Evolutionary conservation across 2,888 invertebrate genomes (phyloP).

Genomic region (Smittia aterrima): DNA sequence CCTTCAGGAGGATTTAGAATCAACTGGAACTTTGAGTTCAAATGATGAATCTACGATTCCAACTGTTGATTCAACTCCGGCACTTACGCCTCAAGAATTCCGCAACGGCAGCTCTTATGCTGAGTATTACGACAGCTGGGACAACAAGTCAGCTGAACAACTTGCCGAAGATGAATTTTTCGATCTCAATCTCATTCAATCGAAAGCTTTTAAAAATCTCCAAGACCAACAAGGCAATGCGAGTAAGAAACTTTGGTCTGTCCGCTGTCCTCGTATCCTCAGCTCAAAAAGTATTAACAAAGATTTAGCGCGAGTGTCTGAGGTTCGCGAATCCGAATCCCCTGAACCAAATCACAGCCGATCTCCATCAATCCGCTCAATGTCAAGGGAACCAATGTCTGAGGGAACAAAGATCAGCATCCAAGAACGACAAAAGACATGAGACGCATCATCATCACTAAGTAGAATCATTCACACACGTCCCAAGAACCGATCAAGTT

Average conservation of each 20-base stretch:
- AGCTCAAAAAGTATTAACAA: conserved; percentile 60
- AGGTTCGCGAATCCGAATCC: conserved; percentile 50
- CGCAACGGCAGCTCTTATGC: conserved; percentile 53
- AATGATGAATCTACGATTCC: conserved; percentile 49
- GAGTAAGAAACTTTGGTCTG: conserved; percentile 56
- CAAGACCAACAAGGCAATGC: conserved; percentile 55
- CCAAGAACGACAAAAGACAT: conserved; percentile 37
- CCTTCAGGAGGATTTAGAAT: conserved; percentile 59
- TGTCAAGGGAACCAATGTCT: conserved; percentile 40
- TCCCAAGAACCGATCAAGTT: neutral
- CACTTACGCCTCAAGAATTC: conserved; percentile 55
- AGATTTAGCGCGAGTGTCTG: conserved; percentile 54
- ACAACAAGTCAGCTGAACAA: conserved; percentile 45
- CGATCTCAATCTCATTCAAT: conserved; percentile 58
- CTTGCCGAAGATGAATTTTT: conserved; percentile 45
- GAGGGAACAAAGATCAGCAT: conserved; percentile 36
- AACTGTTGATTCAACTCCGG: conserved; percentile 56
- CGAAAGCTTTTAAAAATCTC: conserved; percentile 59
- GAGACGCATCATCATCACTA: conserved; percentile 28
- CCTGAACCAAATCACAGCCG: conserved; percentile 50
- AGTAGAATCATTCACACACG: neutral
- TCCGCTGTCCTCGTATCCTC: conserved; percentile 63
- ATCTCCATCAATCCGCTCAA: conserved; percentile 37
- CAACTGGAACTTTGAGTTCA: conserved; percentile 51
- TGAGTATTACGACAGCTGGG: conserved; percentile 62